Evolutionary conservation across 2,113 vertebrate species (phyloP).

Genomic region (Bos taurus): ARS-UCD2.0 NC_037332.1:29659001-29659500

Average conservation of each 20-base stretch:
- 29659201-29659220: background rate
- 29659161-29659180: background rate
- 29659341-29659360: background rate
- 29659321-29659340: background rate
- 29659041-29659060: background rate
- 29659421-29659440: background rate
- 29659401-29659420: background rate
- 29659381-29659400: background rate
- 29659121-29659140: background rate
- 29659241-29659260: background rate
- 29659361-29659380: background rate
- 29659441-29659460: slow-evolving; percentile 13
- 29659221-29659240: background rate
- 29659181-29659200: background rate
- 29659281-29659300: background rate
- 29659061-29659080: background rate
- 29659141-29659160: background rate
- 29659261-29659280: background rate
- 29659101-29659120: background rate
- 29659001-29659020: background rate
- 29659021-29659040: background rate
- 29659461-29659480: background rate
- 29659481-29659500: slow-evolving; percentile 28
- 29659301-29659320: background rate
- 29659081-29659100: background rate